phyloP scores from a whole-genome alignment of 1,140 invertebrate genomes.

The Battus philenor region DNA sequence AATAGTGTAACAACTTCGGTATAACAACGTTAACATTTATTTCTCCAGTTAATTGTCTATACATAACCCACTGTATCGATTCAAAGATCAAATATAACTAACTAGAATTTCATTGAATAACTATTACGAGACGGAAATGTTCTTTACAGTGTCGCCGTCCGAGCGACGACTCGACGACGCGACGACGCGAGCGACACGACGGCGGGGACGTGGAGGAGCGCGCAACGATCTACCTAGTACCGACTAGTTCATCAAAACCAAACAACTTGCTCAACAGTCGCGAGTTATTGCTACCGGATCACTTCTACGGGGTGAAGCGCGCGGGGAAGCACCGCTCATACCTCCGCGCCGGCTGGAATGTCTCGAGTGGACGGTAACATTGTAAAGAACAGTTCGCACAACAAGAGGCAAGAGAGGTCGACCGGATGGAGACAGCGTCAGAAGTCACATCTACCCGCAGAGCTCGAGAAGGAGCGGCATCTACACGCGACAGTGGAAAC shows the following conservation, averaged over 20 bases:
- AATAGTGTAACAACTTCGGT: slow-evolving; percentile 77
- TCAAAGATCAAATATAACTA: slow-evolving; percentile 38
- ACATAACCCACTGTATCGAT: slow-evolving; percentile 49
- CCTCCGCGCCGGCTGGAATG: slow-evolving; percentile 25
- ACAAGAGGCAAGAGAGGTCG: slow-evolving; percentile 31
- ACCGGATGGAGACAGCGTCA: slow-evolving; percentile 24
- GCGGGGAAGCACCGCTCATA: neutral
- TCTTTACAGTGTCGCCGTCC: slow-evolving; percentile 32
- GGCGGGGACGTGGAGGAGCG: neutral
- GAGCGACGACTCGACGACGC: slow-evolving; percentile 14
- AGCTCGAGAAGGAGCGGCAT: slow-evolving; percentile 16
- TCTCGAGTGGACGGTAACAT: slow-evolving; percentile 23
- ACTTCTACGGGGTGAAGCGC: slow-evolving; percentile 7
- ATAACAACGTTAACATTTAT: slow-evolving; percentile 74
- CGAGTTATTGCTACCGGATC: neutral
- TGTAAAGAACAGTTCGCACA: slow-evolving; percentile 39
- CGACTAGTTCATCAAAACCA: neutral
- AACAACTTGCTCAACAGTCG: neutral
- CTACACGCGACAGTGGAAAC: slow-evolving; percentile 15
- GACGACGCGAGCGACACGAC: neutral
- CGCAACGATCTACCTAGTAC: slow-evolving; percentile 1
- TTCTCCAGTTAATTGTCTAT: slow-evolving; percentile 57
- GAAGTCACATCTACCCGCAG: slow-evolving; percentile 27
- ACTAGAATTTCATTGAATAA: slow-evolving; percentile 44
- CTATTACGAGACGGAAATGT: slow-evolving; percentile 27